These are phyloP conservation scores for Electrophaes corylata DNA, from an alignment of 2,888 invertebrate species.

Conservation along the genomic window DNA sequence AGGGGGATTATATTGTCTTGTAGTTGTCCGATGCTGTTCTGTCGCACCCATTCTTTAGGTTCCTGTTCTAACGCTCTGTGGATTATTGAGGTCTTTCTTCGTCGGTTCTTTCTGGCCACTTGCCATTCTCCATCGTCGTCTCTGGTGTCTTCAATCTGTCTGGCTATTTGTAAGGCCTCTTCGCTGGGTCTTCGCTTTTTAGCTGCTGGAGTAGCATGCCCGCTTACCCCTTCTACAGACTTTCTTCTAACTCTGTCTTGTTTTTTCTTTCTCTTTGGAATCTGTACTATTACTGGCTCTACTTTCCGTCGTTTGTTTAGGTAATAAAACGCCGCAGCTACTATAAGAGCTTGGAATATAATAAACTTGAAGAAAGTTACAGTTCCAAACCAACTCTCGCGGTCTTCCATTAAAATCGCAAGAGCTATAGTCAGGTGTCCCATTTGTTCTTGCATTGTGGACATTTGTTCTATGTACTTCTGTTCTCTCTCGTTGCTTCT, in stretches of 20 bases:
- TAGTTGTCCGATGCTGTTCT: conserved; percentile 66
- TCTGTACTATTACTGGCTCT: conserved; percentile 58
- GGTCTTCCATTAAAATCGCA: conserved; percentile 84
- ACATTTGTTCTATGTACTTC: conserved; percentile 91
- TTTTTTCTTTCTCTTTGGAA: conserved; percentile 66
- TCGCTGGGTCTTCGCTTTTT: conserved; percentile 90
- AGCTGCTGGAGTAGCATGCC: conserved; percentile 79
- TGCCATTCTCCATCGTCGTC: conserved; percentile 78
- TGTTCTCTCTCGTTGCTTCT: conserved; percentile 90
- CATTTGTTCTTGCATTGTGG: conserved; percentile 86
- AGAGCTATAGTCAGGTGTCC: conserved; percentile 85
- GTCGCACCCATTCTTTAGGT: conserved; percentile 59
- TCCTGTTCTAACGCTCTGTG: conserved; percentile 72
- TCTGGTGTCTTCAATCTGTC: conserved; percentile 83
- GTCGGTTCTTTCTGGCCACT: conserved; percentile 75
- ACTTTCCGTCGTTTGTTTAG: conserved; percentile 73
- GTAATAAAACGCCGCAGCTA: conserved; percentile 79
- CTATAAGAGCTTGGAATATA: conserved; percentile 76
- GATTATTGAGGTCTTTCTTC: conserved; percentile 74
- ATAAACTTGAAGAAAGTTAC: conserved; percentile 83
- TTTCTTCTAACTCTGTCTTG: conserved; percentile 82
- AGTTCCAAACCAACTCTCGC: conserved; percentile 86
- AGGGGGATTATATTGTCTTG: conserved; percentile 81
- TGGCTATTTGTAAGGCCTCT: conserved; percentile 86
- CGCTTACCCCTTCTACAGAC: conserved; percentile 86